These are phyloP conservation scores for Allolobophora icterica DNA, from an alignment of 2,888 invertebrate species.

Conservation along the genomic window DNA sequence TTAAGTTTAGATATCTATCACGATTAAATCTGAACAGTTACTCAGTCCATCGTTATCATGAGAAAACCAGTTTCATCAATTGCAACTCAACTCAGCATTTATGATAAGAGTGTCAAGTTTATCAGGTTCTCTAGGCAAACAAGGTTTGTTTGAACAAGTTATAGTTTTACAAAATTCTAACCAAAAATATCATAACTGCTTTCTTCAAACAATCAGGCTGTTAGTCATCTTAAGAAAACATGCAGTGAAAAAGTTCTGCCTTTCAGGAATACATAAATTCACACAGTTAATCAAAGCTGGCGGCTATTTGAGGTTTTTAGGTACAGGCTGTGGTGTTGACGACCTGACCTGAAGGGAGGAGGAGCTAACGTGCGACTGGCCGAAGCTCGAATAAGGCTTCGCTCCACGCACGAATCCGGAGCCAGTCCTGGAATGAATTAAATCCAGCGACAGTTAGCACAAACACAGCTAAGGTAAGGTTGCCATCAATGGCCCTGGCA, in stretches of 20 bases:
- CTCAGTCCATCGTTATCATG: too few relatives aligned
- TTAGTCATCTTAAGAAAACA: neutral
- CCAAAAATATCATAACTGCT: neutral
- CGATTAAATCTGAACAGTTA: too few relatives aligned
- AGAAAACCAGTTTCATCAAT: too few relatives aligned
- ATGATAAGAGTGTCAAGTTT: neutral
- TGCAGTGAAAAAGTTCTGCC: neutral
- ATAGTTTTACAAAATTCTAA: neutral
- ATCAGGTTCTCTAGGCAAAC: neutral
- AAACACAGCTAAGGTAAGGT: slow-evolving; percentile 1
- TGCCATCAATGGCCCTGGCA: neutral
- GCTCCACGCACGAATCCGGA: neutral
- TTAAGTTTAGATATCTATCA: too few relatives aligned
- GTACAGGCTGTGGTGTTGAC: slow-evolving; percentile 21
- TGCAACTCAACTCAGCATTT: too few relatives aligned
- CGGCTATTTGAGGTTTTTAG: slow-evolving; percentile 1
- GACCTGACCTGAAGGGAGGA: slow-evolving; percentile 24
- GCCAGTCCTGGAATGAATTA: slow-evolving; percentile 25
- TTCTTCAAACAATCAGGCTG: neutral
- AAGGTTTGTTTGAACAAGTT: neutral
- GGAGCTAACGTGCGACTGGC: neutral
- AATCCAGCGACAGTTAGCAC: neutral
- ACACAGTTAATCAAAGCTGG: neutral
- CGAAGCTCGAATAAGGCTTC: slow-evolving; percentile 14
- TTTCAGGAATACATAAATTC: neutral